phyloP scores from a whole-genome alignment of 2,888 invertebrate genomes.

The Melanophora roralis region DNA sequence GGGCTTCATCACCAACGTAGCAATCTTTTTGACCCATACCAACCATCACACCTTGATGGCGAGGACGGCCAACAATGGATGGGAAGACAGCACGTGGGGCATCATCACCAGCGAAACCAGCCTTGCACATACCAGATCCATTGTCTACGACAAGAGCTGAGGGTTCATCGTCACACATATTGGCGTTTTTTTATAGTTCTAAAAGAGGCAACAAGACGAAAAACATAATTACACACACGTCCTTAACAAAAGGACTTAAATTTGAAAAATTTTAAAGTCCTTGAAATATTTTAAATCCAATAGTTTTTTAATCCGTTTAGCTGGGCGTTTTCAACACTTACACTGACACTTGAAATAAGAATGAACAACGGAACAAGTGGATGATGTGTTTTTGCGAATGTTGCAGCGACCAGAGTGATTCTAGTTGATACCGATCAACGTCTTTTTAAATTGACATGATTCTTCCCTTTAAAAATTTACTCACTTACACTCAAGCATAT shows the following conservation, averaged over 20 bases:
- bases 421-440: conserved; percentile 64
- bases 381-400: conserved; percentile 72
- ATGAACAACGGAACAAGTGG: conserved; percentile 62
- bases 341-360: conserved; percentile 63
- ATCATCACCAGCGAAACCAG: conserved; percentile 97
- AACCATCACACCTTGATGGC: conserved; percentile 97
- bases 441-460: conserved; percentile 68
- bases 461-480: conserved; percentile 51
- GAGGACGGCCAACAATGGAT: conserved; percentile 94
- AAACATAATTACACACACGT: conserved; percentile 11
- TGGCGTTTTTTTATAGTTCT: conserved; percentile 69
- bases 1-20: conserved; percentile 97
- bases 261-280: background rate
- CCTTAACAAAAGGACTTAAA: conserved; percentile 7
- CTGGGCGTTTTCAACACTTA: conserved; percentile 46
- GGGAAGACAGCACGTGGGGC: conserved; percentile 95
- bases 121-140: conserved; percentile 99
- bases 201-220: conserved; percentile 29
- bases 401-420: conserved; percentile 77
- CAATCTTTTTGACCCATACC: conserved; percentile 99
- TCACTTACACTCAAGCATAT: conserved; percentile 57
- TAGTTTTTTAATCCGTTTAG: background rate
- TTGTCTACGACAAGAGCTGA: conserved; percentile 96
- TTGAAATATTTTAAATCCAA: conserved; percentile 12
- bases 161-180: conserved; percentile 95